These are phyloP conservation scores for Lycophotia porphyrea DNA, from an alignment of 2,888 invertebrate genomes.

Conservation along the genomic window DNA sequence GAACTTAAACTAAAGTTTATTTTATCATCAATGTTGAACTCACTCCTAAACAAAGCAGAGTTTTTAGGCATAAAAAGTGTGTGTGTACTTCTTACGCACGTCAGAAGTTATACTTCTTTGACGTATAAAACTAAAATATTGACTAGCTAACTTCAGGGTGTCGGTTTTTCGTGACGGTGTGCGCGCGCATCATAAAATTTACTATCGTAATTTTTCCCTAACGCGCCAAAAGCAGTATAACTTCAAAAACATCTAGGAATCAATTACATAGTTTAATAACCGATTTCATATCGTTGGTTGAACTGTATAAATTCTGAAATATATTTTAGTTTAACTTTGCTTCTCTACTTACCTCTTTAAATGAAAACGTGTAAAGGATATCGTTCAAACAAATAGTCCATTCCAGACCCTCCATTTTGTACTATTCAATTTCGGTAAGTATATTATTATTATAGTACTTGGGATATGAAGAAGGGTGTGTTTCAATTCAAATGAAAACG, in stretches of 20 bases:
- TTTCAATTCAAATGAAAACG: slow-evolving; percentile 55
- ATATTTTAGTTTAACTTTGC: neutral
- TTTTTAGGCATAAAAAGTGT: neutral
- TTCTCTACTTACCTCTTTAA: slow-evolving; percentile 12
- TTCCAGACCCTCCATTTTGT: slow-evolving; percentile 50
- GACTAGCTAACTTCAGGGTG: too few species aligned
- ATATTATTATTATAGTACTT: slow-evolving; percentile 58
- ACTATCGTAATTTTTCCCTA: too few species aligned
- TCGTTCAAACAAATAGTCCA: slow-evolving; percentile 47
- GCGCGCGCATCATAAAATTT: too few species aligned
- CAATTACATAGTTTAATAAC: neutral
- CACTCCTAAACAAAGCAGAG: neutral
- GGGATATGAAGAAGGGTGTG: slow-evolving; percentile 51
- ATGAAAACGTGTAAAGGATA: slow-evolving; percentile 47
- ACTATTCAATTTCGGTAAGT: slow-evolving; percentile 61
- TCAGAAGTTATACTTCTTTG: too few species aligned
- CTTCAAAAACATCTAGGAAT: too few species aligned
- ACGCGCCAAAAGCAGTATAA: too few species aligned
- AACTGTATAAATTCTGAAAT: neutral
- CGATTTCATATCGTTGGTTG: neutral
- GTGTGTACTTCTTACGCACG: too few species aligned
- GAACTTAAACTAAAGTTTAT: slow-evolving; percentile 13
- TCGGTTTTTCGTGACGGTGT: too few species aligned
- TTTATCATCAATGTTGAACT: slow-evolving; percentile 1
- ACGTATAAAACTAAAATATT: too few species aligned